A percentile compares a stretch with the other conserved stretches of the same genome.
phyloP scores from a whole-genome alignment of 2,113 vertebrate species.

The Pelecanus crispus region DNA sequence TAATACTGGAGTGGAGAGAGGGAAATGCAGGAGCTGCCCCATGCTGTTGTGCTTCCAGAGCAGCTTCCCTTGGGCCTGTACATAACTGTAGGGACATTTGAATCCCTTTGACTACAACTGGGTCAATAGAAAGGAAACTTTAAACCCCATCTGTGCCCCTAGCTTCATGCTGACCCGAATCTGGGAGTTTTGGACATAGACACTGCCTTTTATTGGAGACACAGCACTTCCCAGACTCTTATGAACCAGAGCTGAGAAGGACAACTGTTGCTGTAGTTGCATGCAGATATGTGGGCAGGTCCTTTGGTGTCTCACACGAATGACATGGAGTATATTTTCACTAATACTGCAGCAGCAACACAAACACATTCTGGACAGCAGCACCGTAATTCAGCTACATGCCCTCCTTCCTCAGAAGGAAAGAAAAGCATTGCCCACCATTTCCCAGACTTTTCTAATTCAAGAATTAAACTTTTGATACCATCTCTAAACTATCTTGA shows the following conservation, averaged over 20 bases:
- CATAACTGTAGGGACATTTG: neutral
- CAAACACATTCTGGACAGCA: neutral
- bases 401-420: neutral
- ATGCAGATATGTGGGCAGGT: neutral
- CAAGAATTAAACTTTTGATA: neutral
- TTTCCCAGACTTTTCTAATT: neutral
- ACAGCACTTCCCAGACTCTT: neutral
- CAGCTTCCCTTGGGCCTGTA: neutral
- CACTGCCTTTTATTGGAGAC: neutral
- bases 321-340: neutral
- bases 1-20: neutral
- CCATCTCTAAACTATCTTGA: neutral
- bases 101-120: neutral
- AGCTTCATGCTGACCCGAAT: fast-evolving
- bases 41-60: neutral
- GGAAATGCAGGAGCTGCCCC: neutral
- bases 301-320: neutral
- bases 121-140: neutral
- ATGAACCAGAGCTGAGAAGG: neutral
- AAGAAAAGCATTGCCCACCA: neutral
- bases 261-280: neutral
- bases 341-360: neutral
- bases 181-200: neutral
- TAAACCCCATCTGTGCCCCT: neutral
- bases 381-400: neutral